phyloP scores from a whole-genome alignment of 2,888 invertebrate genomes.

The Fragum fragum region DNA sequence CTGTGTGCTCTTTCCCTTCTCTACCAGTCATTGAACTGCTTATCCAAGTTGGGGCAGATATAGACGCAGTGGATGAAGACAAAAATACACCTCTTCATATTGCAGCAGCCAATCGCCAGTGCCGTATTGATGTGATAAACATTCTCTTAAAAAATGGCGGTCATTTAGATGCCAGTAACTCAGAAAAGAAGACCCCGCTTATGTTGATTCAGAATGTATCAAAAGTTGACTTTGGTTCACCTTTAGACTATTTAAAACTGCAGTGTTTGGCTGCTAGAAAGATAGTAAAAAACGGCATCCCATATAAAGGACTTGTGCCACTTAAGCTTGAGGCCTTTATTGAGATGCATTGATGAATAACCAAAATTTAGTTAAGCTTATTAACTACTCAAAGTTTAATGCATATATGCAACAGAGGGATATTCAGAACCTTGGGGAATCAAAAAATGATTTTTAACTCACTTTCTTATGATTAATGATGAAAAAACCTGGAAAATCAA shows the following conservation, averaged over 20 bases:
- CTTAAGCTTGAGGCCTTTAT: conserved; percentile 83
- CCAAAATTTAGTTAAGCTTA: too few species aligned
- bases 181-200: conserved; percentile 81
- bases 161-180: conserved; percentile 91
- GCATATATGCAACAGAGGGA: too few species aligned
- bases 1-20: conserved; percentile 91
- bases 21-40: conserved; percentile 91
- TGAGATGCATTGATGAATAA: conserved; percentile 79
- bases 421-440: too few species aligned
- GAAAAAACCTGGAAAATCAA: too few species aligned
- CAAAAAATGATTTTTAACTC: too few species aligned
- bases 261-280: conserved; percentile 85
- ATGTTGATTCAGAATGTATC: conserved; percentile 82
- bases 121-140: conserved; percentile 91
- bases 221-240: conserved; percentile 81
- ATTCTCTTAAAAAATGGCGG: conserved; percentile 93
- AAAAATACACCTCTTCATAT: conserved; percentile 96
- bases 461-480: too few species aligned
- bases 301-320: conserved; percentile 83
- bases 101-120: conserved; percentile 91
- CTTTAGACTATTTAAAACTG: conserved; percentile 82
- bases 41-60: conserved; percentile 94
- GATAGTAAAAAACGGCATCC: conserved; percentile 91
- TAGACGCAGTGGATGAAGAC: conserved; percentile 92
- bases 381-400: too few species aligned